Evolutionary conservation across 2,888 invertebrate genomes (phyloP), one percentile per base, ranked within the genome.

Genomic region (Sinotaia quadrata): DNA sequence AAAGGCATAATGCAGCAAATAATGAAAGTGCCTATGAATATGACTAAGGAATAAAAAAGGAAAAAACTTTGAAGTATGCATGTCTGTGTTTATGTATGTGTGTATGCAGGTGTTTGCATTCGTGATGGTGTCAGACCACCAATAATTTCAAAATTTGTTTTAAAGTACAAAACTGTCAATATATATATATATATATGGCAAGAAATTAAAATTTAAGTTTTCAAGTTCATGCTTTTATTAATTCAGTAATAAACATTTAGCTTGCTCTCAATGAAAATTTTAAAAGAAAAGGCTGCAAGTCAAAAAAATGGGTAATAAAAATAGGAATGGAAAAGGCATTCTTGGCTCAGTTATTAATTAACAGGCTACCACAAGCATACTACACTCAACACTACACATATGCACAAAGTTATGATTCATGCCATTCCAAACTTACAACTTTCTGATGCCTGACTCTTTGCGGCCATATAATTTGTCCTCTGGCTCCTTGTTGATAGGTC

Each of bases 401-500:
- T 41, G 10, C 8, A 41, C 41, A 41, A 12, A 12, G 10, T 41
- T 41, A 41, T 41, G 10, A 41, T 12, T 41, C n/a, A n/a, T n/a
- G n/a, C n/a, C n/a, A 27, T n/a, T 37, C 10, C 37, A 27, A 60
- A 87, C 88, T 85, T 81, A 88, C 88, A 88, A 86, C 83, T 84
- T 84, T 36, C 86, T 77, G 33, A 88, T 87, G 36, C 86, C 86
- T 33, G 95, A 95, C 89, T 95, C 94, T 41, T 92, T 92, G 88
- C 95, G 95, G 94, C 96, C 96, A 0, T 97, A 97, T n/a, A 90
- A 76, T 69, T 98, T 98, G 90, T 98, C 98, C 83, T 96, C 96
- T 0, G 98, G 98, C 88, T 98, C 98, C 65, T 93, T 94, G 33
- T 98, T 98, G 81, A 98, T 91, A 0, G 98, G 98, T 4, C 98